Evolutionary conservation across 2,113 vertebrate species (phyloP).

Genomic region (Petaurus breviceps): DNA sequence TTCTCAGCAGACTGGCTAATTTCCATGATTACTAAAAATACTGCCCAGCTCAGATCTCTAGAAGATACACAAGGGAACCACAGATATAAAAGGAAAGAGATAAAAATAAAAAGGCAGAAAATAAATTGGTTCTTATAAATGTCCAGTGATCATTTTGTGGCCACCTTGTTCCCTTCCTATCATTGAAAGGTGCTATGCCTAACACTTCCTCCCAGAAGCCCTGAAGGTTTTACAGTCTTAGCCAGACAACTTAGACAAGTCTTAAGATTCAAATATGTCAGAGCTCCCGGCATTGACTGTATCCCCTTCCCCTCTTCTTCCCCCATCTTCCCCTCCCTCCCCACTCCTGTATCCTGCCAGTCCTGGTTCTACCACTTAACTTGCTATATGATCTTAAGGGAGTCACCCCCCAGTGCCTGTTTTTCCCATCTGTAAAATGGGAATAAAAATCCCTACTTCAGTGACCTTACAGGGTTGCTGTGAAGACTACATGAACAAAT

Average conservation of each 20-base stretch:
- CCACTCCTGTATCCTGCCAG: neutral
- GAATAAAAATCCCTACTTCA: neutral
- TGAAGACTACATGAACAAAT: neutral
- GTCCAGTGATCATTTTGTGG: constrained; percentile 34
- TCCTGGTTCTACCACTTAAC: neutral
- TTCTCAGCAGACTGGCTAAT: constrained; percentile 50
- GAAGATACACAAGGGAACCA: constrained; percentile 70
- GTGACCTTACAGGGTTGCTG: neutral
- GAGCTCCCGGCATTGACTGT: neutral
- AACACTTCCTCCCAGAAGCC: neutral
- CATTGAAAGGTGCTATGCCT: neutral
- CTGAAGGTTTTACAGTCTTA: neutral
- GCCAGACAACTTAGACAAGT: neutral
- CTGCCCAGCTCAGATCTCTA: constrained; percentile 34
- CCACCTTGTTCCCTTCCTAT: constrained; percentile 7
- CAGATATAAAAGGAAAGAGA: constrained; percentile 66
- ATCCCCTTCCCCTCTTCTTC: constrained; percentile 15
- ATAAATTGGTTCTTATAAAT: constrained; percentile 54
- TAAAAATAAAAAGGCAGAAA: constrained; percentile 75
- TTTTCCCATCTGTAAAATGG: neutral
- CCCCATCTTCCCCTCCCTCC: neutral
- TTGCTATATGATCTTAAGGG: neutral
- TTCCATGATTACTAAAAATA: constrained; percentile 71
- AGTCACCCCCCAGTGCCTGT: neutral
- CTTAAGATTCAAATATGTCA: neutral